Evolutionary conservation across 2,888 invertebrate species (phyloP), one percentile per base, ranked within the genome.

Genomic region (Pinctada fucata): DNA sequence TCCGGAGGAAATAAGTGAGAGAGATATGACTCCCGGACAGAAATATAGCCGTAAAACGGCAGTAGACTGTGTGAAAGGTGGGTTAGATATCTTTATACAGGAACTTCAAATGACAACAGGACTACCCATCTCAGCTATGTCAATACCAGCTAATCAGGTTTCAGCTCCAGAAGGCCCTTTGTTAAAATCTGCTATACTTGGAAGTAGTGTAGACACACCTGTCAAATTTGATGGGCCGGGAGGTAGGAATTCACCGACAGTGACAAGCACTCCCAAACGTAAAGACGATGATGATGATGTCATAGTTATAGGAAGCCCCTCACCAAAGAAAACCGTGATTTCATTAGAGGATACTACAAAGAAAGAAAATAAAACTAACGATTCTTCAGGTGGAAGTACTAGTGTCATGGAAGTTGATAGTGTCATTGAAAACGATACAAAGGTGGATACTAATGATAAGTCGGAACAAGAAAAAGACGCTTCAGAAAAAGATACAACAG

Each of bases 41-140:
- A 3, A 50, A 45, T 67, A 83, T 10, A 82, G 81, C 13, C 77
- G 81, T 48, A 75, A 73, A 8, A 78, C 76, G 16, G 86, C 84
- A 13, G 67, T 76, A 4, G 64, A n/a, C 47, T 77, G 77, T 64
- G 63, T 86, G 51, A 82, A 78, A 68, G 81, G 74, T 75, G 83
- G 85, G 50, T 72, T 86, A 13, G 82, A 81, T 16, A 31, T 79
- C 3, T 85, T 84, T 75, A 80, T 86, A 63, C 71, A 75, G 68
- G 77, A 80, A 73, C 47, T 79, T n/a, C 73, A 75, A 68, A 75
- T 72, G 13, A 75, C 65, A n/a, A 51, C 65, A 3, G 45, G 51
- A 10, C 48, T 58, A n/a, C 5, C 71, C 49, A 31, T 51, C n/a
- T 8, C 52, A 4, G 3, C 70, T 70, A 50, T 58, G 6, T 4